Percentiles rank a stretch among this genome's conserved stretches.
phyloP scores from a whole-genome alignment of 1,140 invertebrate species.

The Venturia canescens region DNA sequence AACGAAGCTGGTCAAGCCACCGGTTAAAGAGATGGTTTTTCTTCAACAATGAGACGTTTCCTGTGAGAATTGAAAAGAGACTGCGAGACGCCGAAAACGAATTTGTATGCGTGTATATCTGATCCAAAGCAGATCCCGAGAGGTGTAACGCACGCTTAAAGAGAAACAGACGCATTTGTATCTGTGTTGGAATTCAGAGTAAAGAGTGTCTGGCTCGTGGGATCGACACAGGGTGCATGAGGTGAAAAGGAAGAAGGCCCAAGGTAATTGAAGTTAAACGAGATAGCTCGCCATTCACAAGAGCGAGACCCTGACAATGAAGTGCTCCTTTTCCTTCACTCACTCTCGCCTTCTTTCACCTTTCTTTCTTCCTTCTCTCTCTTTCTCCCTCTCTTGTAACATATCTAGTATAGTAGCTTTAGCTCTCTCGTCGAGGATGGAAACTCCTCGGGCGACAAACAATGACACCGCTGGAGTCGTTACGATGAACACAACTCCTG shows the following conservation, averaged over 20 bases:
- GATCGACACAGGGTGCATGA: slow-evolving; percentile 38
- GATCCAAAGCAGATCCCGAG: slow-evolving; percentile 19
- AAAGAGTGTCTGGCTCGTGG: slow-evolving; percentile 17
- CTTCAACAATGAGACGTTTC: slow-evolving; percentile 57
- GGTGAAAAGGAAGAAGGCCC: slow-evolving; percentile 56
- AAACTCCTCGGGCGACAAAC: slow-evolving; percentile 64
- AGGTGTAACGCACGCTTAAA: not conserved
- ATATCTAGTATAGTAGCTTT: slow-evolving; percentile 7
- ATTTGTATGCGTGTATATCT: not conserved
- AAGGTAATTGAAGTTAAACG: slow-evolving; percentile 71
- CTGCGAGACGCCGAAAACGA: slow-evolving; percentile 38
- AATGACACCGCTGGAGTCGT: slow-evolving; percentile 67
- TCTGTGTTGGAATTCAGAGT: not conserved
- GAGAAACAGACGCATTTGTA: not conserved
- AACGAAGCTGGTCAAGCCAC: slow-evolving; percentile 63
- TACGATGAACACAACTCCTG: slow-evolving; percentile 48
- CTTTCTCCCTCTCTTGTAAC: slow-evolving; percentile 45
- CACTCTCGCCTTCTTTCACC: slow-evolving; percentile 44
- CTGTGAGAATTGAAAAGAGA: slow-evolving; percentile 39
- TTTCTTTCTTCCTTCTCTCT: slow-evolving; percentile 44
- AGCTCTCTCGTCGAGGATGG: slow-evolving; percentile 19
- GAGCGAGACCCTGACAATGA: slow-evolving; percentile 66
- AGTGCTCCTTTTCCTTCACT: slow-evolving; percentile 56
- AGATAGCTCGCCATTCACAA: slow-evolving; percentile 68
- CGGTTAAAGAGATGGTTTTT: slow-evolving; percentile 60